A percentile compares a stretch with the other conserved stretches of the same genome.
Evolutionary conservation across 2,797 vertebrate genomes (phyloP).

Genomic region (Lacerta bilineata): DNA sequence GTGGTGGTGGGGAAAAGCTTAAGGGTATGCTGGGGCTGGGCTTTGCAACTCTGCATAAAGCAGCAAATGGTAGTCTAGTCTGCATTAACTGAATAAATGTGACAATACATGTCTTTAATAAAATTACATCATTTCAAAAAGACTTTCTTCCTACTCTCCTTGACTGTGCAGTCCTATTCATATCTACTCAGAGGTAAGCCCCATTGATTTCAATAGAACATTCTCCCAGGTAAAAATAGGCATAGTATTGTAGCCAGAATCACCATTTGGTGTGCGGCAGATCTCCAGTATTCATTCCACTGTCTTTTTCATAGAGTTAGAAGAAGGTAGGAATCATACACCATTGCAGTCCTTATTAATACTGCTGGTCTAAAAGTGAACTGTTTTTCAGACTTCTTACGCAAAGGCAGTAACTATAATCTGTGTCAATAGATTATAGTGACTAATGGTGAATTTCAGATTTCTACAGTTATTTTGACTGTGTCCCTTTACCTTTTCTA

Average conservation of each 20-base stretch:
- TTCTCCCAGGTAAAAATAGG: neutral
- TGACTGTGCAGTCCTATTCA: neutral
- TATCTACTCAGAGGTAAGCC: neutral
- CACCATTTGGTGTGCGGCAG: neutral
- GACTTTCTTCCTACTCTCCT: neutral
- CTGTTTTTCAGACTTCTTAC: neutral
- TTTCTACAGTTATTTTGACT: neutral
- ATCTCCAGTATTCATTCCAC: neutral
- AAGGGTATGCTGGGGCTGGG: neutral
- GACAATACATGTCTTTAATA: conserved; percentile 1
- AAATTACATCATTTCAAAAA: neutral
- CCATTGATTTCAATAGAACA: neutral
- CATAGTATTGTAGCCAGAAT: neutral
- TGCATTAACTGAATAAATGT: neutral
- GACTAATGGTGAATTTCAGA: neutral
- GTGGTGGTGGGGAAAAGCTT: neutral
- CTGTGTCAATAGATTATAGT: neutral
- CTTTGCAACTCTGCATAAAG: neutral
- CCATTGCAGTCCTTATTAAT: neutral
- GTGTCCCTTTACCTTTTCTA: neutral
- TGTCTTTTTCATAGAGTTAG: neutral
- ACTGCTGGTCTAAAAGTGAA: neutral
- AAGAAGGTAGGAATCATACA: neutral
- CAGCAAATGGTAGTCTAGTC: neutral
- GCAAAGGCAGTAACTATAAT: neutral